These are phyloP conservation scores for Speoplatyrhinus poulsoni DNA, from an alignment of 2,113 vertebrate species.

Conservation along the genomic window DNA sequence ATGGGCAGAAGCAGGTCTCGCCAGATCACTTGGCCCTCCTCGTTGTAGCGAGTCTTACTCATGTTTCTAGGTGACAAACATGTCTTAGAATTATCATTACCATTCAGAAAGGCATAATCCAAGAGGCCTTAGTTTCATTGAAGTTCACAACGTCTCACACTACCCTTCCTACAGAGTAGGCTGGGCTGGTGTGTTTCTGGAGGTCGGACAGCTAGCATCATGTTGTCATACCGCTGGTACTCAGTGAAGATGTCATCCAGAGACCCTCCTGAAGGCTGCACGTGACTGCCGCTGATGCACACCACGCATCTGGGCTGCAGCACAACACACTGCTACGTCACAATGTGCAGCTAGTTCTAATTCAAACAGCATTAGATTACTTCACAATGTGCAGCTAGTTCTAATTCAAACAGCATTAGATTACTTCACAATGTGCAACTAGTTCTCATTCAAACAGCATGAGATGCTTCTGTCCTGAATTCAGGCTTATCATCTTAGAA, in stretches of 20 bases:
- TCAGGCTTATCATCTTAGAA: no score
- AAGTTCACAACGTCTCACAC: no score
- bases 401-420: not conserved
- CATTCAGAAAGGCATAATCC: not conserved
- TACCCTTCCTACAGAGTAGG: not conserved
- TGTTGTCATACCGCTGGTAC: conserved; percentile 33
- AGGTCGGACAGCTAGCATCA: not conserved
- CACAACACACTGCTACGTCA: not conserved
- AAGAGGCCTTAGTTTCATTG: no score
- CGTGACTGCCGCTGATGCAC: conserved; percentile 58
- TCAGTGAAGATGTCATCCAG: conserved; percentile 33
- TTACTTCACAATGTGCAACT: not conserved
- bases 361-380: not conserved
- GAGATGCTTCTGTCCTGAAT: not conserved
- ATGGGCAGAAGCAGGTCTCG: conserved; percentile 68
- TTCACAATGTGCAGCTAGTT: not conserved
- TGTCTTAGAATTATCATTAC: not conserved
- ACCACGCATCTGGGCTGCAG: conserved; percentile 59
- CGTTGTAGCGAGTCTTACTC: conserved; percentile 41
- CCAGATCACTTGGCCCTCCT: conserved; percentile 59
- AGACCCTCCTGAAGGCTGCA: conserved; percentile 29
- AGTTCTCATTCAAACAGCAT: not conserved
- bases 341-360: not conserved
- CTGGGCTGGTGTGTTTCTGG: not conserved
- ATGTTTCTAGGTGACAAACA: conserved; percentile 45